These are phyloP conservation scores for Ladona fulva DNA, from an alignment of 1,140 invertebrate genomes.

Conservation along the genomic window DNA sequence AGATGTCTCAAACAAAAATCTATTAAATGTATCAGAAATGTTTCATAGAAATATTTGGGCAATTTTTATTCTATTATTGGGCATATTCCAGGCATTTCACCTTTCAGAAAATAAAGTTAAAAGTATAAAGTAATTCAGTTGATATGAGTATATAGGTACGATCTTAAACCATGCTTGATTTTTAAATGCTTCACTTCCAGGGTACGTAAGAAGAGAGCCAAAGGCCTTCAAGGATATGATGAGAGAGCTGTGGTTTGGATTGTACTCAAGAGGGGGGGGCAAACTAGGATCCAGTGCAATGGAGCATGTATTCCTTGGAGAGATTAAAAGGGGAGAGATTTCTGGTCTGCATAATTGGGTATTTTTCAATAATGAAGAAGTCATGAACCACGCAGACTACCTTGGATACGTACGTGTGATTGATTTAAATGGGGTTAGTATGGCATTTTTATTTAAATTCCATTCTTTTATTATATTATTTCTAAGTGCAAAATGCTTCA, in stretches of 20 bases:
- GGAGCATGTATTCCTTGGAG: conserved; percentile 79
- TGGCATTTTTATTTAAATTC: no score
- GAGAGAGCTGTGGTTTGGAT: conserved; percentile 67
- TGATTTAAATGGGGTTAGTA: conserved; percentile 58
- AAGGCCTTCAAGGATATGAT: conserved; percentile 59
- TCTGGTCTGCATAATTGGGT: conserved; percentile 83
- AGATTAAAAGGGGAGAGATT: conserved; percentile 67
- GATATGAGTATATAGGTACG: no score
- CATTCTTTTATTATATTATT: no score
- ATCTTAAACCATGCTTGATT: neutral
- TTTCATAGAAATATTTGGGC: no score
- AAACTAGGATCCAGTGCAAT: conserved; percentile 73
- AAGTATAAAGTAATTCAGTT: no score
- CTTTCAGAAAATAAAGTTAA: no score
- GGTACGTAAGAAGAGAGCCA: conserved; percentile 30
- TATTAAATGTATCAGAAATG: no score
- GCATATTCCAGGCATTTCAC: no score
- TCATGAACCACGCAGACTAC: conserved; percentile 57
- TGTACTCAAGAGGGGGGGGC: conserved; percentile 67
- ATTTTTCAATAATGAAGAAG: conserved; percentile 63
- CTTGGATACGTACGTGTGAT: conserved; percentile 66
- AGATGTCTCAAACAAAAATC: no score
- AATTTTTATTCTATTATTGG: no score
- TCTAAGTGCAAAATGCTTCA: no score
- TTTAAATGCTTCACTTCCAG: conserved; percentile 15